Conservation (phyloP, 2,888 invertebrate genomes). For the Pachycephus smyrnensis region DNA sequence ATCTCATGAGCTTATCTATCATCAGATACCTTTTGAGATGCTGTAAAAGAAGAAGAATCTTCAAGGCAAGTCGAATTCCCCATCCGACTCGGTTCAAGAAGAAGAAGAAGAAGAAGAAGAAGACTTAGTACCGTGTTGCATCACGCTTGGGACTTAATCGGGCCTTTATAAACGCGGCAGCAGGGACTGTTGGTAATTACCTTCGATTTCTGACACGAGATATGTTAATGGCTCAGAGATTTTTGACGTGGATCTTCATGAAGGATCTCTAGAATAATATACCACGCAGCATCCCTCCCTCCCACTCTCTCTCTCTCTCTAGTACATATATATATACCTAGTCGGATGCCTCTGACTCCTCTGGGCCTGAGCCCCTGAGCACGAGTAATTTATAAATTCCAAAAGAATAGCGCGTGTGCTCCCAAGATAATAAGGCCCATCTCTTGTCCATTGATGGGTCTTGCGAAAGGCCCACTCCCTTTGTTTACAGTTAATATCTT, state of each 20-base stretch:
- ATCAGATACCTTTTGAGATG: background rate
- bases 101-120: background rate
- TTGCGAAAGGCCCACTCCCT: conserved; percentile 1
- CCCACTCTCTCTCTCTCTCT: background rate
- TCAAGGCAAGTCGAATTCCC: background rate
- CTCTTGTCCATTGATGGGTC: background rate
- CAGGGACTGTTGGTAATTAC: conserved; percentile 5
- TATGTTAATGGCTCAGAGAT: conserved; percentile 6
- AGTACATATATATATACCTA: background rate
- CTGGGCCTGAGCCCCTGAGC: background rate
- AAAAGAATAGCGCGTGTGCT: conserved; percentile 6
- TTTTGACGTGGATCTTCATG: conserved; percentile 1
- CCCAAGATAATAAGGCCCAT: background rate
- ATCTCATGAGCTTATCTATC: background rate
- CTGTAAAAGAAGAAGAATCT: background rate
- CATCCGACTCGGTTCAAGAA: background rate
- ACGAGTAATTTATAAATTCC: conserved; percentile 6
- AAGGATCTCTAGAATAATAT: conserved; percentile 14
- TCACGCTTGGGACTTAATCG: background rate
- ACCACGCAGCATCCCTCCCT: conserved; percentile 11
- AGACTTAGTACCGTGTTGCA: background rate
- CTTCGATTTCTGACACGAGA: conserved; percentile 9
- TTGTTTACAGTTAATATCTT: conserved; percentile 2
- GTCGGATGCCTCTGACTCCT: background rate
- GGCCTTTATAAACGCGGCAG: background rate